Conservation (phyloP, 2,113 vertebrate genomes). For the Condylura cristata region DNA sequence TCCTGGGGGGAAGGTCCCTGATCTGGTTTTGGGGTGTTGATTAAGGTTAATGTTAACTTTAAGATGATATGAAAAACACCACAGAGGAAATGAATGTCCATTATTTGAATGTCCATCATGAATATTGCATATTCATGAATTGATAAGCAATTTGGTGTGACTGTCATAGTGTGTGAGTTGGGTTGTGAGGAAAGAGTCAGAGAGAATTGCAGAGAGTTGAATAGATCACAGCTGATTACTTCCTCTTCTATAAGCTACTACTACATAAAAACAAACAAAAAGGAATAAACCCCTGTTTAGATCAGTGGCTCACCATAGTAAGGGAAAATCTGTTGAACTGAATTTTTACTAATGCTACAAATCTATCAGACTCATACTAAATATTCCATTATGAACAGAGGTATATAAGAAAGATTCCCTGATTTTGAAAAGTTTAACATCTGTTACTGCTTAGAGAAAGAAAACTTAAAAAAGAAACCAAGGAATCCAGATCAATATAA, state of each 20-base stretch:
- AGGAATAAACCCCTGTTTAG: neutral
- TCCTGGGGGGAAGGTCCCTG: neutral
- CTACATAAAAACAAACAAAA: neutral
- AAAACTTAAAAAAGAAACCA: neutral
- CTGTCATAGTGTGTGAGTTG: no score
- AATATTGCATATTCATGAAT: neutral
- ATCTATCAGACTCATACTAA: neutral
- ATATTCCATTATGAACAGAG: neutral
- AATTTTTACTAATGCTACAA: neutral
- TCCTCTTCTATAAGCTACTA: neutral
- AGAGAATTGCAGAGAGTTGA: neutral
- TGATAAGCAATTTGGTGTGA: neutral
- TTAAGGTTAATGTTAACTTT: neutral
- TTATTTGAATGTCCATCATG: slow-evolving; percentile 53
- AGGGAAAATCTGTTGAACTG: neutral
- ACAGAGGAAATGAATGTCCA: slow-evolving; percentile 44
- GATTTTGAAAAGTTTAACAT: neutral
- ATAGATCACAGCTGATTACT: neutral
- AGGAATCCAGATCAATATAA: neutral
- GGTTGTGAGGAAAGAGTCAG: neutral
- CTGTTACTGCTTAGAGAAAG: neutral
- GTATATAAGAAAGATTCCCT: neutral
- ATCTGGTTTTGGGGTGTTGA: neutral
- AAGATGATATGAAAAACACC: neutral
- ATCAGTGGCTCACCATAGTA: neutral